Evolutionary conservation across 2,113 vertebrate species (phyloP), one percentile per base, ranked within the genome.

Genomic region (Campylomormyrus numenius): DNA sequence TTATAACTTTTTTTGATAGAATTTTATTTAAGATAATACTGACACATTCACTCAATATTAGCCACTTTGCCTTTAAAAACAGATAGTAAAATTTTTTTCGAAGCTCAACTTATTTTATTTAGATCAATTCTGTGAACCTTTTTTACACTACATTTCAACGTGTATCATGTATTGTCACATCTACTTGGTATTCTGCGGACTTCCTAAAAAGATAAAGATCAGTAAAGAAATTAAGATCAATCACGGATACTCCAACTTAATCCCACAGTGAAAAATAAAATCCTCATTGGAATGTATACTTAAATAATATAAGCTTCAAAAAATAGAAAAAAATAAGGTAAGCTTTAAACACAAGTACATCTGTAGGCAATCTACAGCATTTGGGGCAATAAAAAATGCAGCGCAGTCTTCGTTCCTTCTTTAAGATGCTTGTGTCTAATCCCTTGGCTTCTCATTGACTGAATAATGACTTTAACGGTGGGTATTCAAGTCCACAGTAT

Each of bases 1-100:
- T 89, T 94, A 53, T 21, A 21, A 56, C 92, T 94, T 94, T 95
- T 93, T 94, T 95, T 94, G 90, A 95, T 86, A 95, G 95, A 93
- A 91, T 94, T 96, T 96, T 96, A 96, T 96, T 96, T 93, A 88
- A 96, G 92, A 95, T 96, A 96, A 96, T 96, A 96, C 92, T 93
- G 94, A 96, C 96, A 96, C 93, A 94, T 95, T 94, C 94, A 95
- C 94, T 95, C 92, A 94, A 94, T 95, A 93, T 90, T 92, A 88
- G 92, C 95, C 92, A 95, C 94, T 93, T 92, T 93, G 94, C 91
- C 93, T 94, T 91, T 93, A 95, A 95, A 95, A 95, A 95, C 94
- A 96, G 90, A 94, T 93, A 95, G 92, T 83, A 94, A 95, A 15
- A 1, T 94, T 94, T 90, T 80, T 31, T 92, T 94, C 93, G 93